Conservation (phyloP, 2,888 invertebrate species). For the Cheilosia vernalis region DNA sequence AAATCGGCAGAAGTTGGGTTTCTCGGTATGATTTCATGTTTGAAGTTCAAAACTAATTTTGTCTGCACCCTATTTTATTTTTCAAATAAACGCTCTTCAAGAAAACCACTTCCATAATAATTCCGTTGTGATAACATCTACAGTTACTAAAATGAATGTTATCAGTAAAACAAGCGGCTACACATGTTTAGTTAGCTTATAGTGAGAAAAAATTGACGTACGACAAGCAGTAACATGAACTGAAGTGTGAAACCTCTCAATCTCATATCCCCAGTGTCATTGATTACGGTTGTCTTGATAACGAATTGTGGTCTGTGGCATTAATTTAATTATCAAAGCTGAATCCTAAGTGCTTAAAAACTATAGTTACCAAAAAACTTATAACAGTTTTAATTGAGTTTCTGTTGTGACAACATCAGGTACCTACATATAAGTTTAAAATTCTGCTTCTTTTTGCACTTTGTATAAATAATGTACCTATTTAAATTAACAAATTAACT, state of each 20-base stretch:
- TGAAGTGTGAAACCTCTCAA: constrained; percentile 47
- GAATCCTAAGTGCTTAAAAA: too few relatives aligned
- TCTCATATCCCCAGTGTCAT: constrained; percentile 1
- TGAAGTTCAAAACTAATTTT: neutral
- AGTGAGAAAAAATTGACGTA: constrained; percentile 13
- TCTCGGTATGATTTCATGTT: too few relatives aligned
- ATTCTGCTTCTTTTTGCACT: too few relatives aligned
- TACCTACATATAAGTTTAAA: too few relatives aligned
- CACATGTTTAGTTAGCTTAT: constrained; percentile 41
- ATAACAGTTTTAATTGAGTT: too few relatives aligned
- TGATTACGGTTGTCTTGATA: constrained; percentile 25
- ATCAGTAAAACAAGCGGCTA: constrained; percentile 25
- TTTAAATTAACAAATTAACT: too few relatives aligned
- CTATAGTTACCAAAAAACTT: too few relatives aligned
- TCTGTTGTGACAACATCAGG: too few relatives aligned
- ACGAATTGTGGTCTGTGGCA: neutral
- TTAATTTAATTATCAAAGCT: too few relatives aligned
- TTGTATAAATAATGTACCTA: too few relatives aligned
- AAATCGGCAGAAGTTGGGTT: too few relatives aligned
- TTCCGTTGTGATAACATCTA: constrained; percentile 18
- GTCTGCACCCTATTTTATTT: neutral
- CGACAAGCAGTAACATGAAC: constrained; percentile 14
- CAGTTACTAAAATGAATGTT: constrained; percentile 33
- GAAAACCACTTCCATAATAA: too few relatives aligned
- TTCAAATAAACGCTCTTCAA: neutral